phyloP scores from a whole-genome alignment of 2,888 invertebrate genomes.

The Hirtodrosophila histrioides region DNA sequence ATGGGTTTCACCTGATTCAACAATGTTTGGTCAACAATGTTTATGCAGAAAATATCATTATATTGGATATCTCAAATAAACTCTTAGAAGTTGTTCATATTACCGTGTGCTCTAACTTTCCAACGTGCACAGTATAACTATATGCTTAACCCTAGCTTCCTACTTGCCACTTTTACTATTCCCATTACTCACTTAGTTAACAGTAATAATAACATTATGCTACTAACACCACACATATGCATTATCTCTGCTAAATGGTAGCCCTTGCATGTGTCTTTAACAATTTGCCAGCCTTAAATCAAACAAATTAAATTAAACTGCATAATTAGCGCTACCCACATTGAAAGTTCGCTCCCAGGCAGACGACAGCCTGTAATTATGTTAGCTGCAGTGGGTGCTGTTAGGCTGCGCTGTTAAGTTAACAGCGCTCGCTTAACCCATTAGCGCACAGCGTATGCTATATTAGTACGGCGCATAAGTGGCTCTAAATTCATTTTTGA shows the following conservation, averaged over 20 bases:
- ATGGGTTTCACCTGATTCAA: too few relatives aligned
- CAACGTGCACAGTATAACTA: too few relatives aligned
- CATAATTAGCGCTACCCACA: conserved; percentile 54
- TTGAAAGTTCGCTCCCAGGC: conserved; percentile 12
- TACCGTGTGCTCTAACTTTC: too few relatives aligned
- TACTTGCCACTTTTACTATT: neutral
- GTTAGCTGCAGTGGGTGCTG: conserved; percentile 22
- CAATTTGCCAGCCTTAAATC: conserved; percentile 24
- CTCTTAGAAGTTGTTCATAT: too few relatives aligned
- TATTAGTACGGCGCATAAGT: too few relatives aligned
- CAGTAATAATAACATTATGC: conserved; percentile 1
- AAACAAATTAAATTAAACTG: conserved; percentile 45
- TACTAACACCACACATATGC: neutral
- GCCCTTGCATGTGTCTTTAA: conserved; percentile 3
- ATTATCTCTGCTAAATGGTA: conserved; percentile 8
- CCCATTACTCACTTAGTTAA: neutral
- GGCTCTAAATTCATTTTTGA: too few relatives aligned
- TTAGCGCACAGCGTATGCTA: too few relatives aligned
- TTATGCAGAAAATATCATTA: too few relatives aligned
- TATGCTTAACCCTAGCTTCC: too few relatives aligned
- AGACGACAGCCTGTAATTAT: conserved; percentile 22
- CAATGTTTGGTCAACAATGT: too few relatives aligned
- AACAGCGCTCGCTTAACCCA: conserved; percentile 13
- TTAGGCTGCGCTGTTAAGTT: conserved; percentile 32
- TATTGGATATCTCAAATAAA: too few relatives aligned